These are phyloP conservation scores for Microcebus ravelobensis DNA, from an alignment of 2,113 vertebrate species.

Conservation along the genomic window DNA sequence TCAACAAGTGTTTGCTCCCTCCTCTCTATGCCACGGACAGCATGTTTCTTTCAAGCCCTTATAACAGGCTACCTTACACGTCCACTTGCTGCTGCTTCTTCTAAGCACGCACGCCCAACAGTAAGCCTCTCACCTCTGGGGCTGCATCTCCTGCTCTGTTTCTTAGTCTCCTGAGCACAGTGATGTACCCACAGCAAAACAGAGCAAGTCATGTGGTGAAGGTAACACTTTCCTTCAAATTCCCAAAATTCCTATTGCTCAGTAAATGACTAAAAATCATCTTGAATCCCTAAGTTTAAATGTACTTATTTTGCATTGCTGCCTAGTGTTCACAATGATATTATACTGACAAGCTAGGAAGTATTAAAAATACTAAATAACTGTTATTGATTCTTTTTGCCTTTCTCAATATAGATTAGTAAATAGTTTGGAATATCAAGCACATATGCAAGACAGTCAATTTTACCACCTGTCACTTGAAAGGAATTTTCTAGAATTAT, in stretches of 20 bases:
- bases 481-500: conserved; percentile 64
- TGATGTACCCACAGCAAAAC: not conserved
- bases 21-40: not conserved
- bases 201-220: not conserved
- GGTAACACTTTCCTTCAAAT: not conserved
- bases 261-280: not conserved
- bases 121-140: not conserved
- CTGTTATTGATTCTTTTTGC: not conserved
- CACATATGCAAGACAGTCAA: conserved; percentile 11
- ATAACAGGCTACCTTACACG: not conserved
- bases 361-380: not conserved
- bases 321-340: not conserved
- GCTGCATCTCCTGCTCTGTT: not conserved
- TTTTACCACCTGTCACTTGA: conserved; percentile 49
- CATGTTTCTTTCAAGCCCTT: not conserved
- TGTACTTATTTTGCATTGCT: not conserved
- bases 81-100: not conserved
- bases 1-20: not conserved
- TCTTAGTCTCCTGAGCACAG: not conserved
- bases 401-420: not conserved
- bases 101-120: not conserved
- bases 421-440: not conserved
- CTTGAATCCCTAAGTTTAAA: not conserved
- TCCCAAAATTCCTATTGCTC: not conserved
- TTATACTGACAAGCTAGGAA: not conserved